phyloP scores from a whole-genome alignment of 2,797 vertebrate species.

The Nyctibius grandis region DNA sequence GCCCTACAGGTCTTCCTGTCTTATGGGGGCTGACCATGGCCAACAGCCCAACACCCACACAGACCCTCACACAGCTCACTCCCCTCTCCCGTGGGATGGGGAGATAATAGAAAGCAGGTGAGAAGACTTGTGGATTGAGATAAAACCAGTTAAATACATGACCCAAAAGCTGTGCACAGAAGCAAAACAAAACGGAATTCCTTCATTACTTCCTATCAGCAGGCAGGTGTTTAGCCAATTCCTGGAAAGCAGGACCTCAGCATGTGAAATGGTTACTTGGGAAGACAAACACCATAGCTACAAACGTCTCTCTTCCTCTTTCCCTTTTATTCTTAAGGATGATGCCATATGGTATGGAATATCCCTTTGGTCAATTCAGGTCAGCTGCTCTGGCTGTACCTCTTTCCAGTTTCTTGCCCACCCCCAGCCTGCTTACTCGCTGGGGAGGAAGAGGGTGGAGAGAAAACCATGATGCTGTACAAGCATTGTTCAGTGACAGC shows the following conservation, averaged over 20 bases:
- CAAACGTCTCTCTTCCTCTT: neutral
- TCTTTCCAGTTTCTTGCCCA: neutral
- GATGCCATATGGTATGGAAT: neutral
- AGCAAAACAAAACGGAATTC: neutral
- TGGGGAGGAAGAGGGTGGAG: neutral
- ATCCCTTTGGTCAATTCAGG: rapidly evolving
- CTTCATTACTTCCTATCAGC: neutral
- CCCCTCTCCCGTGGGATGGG: rapidly evolving
- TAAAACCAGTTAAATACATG: neutral
- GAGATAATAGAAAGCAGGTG: neutral
- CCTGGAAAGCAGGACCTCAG: neutral
- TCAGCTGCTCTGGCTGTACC: neutral
- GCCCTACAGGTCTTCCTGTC: neutral
- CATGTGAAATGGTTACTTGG: neutral
- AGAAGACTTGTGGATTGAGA: neutral
- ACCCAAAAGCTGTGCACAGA: neutral
- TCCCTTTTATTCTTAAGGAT: neutral
- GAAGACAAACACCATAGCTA: neutral
- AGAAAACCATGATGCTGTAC: neutral
- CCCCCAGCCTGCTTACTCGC: rapidly evolving
- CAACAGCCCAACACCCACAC: neutral
- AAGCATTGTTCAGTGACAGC: neutral
- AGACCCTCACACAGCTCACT: neutral
- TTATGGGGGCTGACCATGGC: neutral
- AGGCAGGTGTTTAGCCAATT: neutral